A percentile compares a stretch with the other conserved stretches of the same genome.
These are phyloP conservation scores for Malacoctenus gilli DNA, from an alignment of 2,797 vertebrate species.

Conservation along the genomic window DNA sequence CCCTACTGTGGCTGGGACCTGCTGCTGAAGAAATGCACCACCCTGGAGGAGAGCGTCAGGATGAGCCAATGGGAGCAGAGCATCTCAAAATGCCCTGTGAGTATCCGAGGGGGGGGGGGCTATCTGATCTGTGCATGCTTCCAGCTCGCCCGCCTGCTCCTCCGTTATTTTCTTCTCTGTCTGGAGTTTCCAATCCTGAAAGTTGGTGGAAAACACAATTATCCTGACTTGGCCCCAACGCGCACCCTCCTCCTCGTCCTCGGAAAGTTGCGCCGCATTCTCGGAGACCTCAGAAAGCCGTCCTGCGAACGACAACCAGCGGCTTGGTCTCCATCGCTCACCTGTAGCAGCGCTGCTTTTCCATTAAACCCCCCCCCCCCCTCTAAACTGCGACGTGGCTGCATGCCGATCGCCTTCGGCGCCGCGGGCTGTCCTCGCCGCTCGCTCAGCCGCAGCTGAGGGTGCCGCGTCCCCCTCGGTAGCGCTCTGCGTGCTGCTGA, in stretches of 20 bases:
- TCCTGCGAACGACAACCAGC: too few relatives aligned
- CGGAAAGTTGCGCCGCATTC: too few relatives aligned
- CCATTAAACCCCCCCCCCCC: slow-evolving; percentile 35
- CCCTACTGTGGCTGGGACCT: slow-evolving; percentile 97
- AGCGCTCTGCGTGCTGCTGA: slow-evolving; percentile 48
- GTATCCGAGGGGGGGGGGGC: slow-evolving; percentile 62
- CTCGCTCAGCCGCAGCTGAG: slow-evolving; percentile 38
- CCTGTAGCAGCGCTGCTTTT: slow-evolving; percentile 51
- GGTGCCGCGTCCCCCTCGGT: slow-evolving; percentile 19
- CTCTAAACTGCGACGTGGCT: slow-evolving; percentile 32
- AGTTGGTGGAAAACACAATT: slow-evolving; percentile 37
- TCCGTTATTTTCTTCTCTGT: slow-evolving; percentile 18
- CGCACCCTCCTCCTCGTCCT: slow-evolving; percentile 1
- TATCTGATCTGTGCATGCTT: not conserved
- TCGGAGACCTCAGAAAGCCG: too few relatives aligned
- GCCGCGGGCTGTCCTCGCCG: slow-evolving; percentile 13
- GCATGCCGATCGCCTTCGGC: slow-evolving; percentile 48
- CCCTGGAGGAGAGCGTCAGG: slow-evolving; percentile 92
- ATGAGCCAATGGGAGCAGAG: slow-evolving; percentile 98
- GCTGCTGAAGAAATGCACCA: slow-evolving; percentile 92
- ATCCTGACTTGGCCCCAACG: slow-evolving; percentile 14
- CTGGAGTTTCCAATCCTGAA: slow-evolving; percentile 26
- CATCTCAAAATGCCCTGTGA: slow-evolving; percentile 91
- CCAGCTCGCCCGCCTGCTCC: too few relatives aligned
- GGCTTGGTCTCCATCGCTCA: slow-evolving; percentile 54